A percentile compares a stretch with the other conserved stretches of the same genome.
Conservation (phyloP, 2,888 invertebrate genomes). For the Lepidonotus clava region DNA sequence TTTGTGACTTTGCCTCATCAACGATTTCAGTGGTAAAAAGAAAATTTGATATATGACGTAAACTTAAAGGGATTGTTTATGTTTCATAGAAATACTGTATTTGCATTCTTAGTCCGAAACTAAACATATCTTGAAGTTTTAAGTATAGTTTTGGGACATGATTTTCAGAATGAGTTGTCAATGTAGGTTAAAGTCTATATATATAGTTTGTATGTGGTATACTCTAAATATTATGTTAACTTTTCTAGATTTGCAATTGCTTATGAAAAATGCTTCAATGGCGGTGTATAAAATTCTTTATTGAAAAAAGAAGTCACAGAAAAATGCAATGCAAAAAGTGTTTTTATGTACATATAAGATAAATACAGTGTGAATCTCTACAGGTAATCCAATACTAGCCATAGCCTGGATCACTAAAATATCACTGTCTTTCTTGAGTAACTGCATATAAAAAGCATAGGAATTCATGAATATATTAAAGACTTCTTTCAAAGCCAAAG, state of each 20-base stretch:
- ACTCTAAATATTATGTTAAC: too few species aligned
- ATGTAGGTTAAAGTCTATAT: too few species aligned
- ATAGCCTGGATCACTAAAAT: neutral
- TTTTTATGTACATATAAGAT: neutral
- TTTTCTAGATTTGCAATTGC: neutral
- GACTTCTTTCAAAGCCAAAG: neutral
- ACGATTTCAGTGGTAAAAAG: too few species aligned
- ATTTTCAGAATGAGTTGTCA: too few species aligned
- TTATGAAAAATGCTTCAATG: neutral
- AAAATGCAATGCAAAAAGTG: slow-evolving; percentile 30
- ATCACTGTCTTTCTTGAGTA: neutral
- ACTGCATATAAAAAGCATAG: neutral
- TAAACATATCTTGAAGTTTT: too few species aligned
- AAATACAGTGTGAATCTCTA: slow-evolving; percentile 11
- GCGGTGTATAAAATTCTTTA: neutral
- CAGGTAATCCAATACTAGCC: neutral
- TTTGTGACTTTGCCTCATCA: too few species aligned
- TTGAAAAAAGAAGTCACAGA: neutral
- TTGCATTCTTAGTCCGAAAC: too few species aligned
- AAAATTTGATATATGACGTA: too few species aligned
- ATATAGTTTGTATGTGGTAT: too few species aligned
- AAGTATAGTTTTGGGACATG: too few species aligned
- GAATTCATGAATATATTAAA: neutral
- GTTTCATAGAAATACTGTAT: too few species aligned
- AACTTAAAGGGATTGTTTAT: too few species aligned